A percentile compares a stretch with the other conserved stretches of the same genome.
Evolutionary conservation across 1,140 invertebrate genomes (phyloP).

Genomic region (Bombus pyrosoma): DNA sequence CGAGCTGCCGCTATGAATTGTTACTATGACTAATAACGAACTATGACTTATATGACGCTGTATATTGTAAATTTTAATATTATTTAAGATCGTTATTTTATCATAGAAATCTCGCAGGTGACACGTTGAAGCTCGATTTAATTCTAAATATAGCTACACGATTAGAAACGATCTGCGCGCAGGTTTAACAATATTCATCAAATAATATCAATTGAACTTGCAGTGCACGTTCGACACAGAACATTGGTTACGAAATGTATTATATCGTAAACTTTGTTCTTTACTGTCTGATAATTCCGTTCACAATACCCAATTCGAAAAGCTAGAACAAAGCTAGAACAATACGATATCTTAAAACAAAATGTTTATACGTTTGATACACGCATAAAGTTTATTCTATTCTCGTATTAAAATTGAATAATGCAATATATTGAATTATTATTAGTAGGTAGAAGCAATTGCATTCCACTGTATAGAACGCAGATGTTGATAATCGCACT

Average conservation of each 20-base stretch:
- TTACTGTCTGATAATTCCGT: background rate
- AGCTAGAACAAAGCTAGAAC: background rate
- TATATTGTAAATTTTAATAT: background rate
- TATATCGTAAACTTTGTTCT: background rate
- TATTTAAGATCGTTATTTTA: background rate
- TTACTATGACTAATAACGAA: background rate
- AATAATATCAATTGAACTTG: background rate
- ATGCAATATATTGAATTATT: background rate
- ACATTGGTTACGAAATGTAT: background rate
- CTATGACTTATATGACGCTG: background rate
- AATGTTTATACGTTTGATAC: too few species aligned
- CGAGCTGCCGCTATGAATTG: too few species aligned
- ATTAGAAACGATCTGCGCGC: background rate
- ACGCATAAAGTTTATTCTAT: background rate
- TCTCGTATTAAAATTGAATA: background rate
- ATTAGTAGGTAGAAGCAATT: background rate
- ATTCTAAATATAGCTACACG: background rate
- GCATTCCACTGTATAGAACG: conserved; percentile 3
- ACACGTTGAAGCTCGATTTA: background rate
- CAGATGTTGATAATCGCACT: background rate
- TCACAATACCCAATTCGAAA: background rate
- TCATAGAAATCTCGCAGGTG: too few species aligned
- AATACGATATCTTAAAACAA: background rate
- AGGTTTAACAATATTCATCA: background rate
- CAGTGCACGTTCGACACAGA: background rate